Evolutionary conservation across 1,140 invertebrate genomes (phyloP), one percentile per base, ranked within the genome.

Genomic region (Drosophila lacteicornis): DNA sequence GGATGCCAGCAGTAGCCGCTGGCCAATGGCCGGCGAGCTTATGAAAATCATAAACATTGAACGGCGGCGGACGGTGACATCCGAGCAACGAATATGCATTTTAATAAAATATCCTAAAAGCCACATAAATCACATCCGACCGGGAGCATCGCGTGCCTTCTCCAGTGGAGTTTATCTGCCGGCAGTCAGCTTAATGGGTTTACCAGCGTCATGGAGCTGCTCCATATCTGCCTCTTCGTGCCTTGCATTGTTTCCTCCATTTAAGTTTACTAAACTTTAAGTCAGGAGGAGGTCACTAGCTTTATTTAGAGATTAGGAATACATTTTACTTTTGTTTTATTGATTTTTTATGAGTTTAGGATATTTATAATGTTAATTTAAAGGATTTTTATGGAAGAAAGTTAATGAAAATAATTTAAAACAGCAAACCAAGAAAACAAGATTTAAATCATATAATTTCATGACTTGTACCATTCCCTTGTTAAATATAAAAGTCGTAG

Each of bases 101-200:
- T 92, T 92, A 92, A 92, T 92, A 92, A 92, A 92, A 92, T 92
- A 92, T 91, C 84, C 79, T 92, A 92, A 92, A 92, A 92, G 91
- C 90, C 91, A 75, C 75, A 92, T 92, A 92, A 92, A 92, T 92
- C 91, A 92, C 91, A 84, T 25, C 77, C 43, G 33, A 47, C 19
- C 53, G 55, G 58, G 47, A 45, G 42, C 70, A 73, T 73, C 70
- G 70, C 70, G 70, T 73, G 69, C 53, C 38, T 22, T 43, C 43
- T 17, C 46, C 46, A 25, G 12, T 17, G 33, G n/a, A 68, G 25
- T 68, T 74, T 77, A 73, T 82, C 63, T 55, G 22, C 19, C 25
- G 53, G 53, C 77, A 36, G 66, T 38, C 56, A 17, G 22, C 71
- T 46, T 65, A 73, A 73, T 73, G 69, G 69, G 17, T 71, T 59